Conservation (phyloP, 1,140 invertebrate genomes). For the Arctopsyche grandis region DNA sequence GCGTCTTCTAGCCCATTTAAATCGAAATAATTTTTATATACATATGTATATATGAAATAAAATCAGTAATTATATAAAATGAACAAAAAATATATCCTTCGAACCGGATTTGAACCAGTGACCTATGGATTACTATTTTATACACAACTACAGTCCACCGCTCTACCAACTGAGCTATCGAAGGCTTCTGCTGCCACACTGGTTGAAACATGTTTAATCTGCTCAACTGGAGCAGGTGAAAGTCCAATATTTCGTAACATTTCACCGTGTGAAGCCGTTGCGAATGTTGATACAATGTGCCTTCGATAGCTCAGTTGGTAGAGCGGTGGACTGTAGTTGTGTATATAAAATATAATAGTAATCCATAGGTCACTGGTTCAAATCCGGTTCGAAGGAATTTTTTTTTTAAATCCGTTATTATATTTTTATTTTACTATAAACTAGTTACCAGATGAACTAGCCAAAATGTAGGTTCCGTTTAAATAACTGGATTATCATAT, state of each 20-base stretch:
- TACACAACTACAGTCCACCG: conserved; percentile 80
- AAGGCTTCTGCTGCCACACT: conserved; percentile 62
- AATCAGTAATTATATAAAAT: too few species aligned
- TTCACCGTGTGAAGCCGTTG: background rate
- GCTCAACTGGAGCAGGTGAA: conserved; percentile 1
- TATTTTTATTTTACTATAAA: too few species aligned
- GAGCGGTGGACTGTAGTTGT: conserved; percentile 85
- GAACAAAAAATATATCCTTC: conserved; percentile 66
- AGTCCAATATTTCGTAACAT: background rate
- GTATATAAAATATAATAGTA: conserved; percentile 53
- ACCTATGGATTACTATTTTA: conserved; percentile 68
- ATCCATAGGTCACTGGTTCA: conserved; percentile 78
- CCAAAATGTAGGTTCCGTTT: too few species aligned
- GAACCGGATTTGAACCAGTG: conserved; percentile 78
- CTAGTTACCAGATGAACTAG: too few species aligned
- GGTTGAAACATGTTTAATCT: too few species aligned
- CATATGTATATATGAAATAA: too few species aligned
- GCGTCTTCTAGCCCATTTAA: too few species aligned
- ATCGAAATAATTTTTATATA: too few species aligned
- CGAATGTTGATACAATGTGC: conserved; percentile 50
- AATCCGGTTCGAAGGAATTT: conserved; percentile 74
- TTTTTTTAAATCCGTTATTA: conserved; percentile 48
- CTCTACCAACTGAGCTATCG: conserved; percentile 90
- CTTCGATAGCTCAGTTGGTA: conserved; percentile 90
- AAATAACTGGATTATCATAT: too few species aligned